Percentiles rank a stretch among this genome's conserved stretches.
Evolutionary conservation across 2,797 vertebrate genomes (phyloP).

Genomic region (Apodemus agrarius): DNA sequence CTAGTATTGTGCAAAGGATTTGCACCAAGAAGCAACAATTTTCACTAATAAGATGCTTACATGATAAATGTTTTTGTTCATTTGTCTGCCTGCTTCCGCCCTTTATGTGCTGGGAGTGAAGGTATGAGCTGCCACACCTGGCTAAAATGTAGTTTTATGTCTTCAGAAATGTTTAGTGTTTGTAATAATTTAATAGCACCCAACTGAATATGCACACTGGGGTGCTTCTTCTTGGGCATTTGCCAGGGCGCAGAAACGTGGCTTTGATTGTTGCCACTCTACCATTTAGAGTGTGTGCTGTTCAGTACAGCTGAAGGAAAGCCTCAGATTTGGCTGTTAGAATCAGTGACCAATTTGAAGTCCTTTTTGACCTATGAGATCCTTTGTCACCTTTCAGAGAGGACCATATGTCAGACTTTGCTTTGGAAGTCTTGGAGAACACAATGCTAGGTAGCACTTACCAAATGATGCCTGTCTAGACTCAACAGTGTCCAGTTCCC

Average conservation of each 20-base stretch:
- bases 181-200: conserved; percentile 48
- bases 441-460: neutral
- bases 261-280: neutral
- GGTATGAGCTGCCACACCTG: neutral
- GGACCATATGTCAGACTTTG: conserved; percentile 2
- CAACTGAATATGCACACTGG: neutral
- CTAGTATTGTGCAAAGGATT: neutral
- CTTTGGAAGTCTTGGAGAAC: neutral
- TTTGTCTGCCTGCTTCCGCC: neutral
- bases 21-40: conserved; percentile 42
- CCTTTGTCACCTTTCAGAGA: conserved; percentile 7
- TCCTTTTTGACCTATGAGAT: conserved; percentile 28
- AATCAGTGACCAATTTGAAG: neutral
- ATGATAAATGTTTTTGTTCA: neutral
- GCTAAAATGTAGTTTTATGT: conserved; percentile 33
- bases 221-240: neutral
- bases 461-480: neutral
- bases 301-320: conserved; percentile 1
- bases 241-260: neutral
- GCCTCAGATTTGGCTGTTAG: neutral
- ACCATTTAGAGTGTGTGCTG: neutral
- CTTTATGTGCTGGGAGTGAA: neutral
- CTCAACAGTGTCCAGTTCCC: neutral
- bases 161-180: conserved; percentile 56
- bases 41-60: conserved; percentile 25